Evolutionary conservation across 2,113 vertebrate species (phyloP).

Genomic region (Ranitomeya variabilis): DNA sequence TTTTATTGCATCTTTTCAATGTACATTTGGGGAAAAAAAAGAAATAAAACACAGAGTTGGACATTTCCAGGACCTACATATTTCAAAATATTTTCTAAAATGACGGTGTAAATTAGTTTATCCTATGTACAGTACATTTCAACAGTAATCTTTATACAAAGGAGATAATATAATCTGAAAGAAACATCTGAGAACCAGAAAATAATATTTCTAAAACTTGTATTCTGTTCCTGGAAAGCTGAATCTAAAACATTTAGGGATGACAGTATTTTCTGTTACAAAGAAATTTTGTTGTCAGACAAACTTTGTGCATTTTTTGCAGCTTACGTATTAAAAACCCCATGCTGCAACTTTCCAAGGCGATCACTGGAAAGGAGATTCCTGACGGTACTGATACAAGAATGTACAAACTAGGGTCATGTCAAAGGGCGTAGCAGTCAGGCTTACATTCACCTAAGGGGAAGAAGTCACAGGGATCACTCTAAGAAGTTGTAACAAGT

Average conservation of each 20-base stretch:
- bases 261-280: neutral
- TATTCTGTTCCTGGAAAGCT: constrained; percentile 1
- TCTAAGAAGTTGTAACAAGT: constrained; percentile 39
- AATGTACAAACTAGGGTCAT: neutral
- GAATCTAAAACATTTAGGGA: constrained; percentile 13
- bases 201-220: constrained; percentile 2
- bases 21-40: constrained; percentile 1
- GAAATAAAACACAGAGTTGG: neutral
- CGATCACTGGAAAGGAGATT: constrained; percentile 13
- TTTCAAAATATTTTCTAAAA: constrained; percentile 20
- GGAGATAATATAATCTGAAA: neutral
- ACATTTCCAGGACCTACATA: constrained; percentile 9
- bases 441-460: constrained; percentile 24
- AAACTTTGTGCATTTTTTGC: constrained; percentile 23
- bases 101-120: constrained; percentile 10
- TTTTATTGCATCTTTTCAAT: constrained; percentile 47
- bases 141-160: constrained; percentile 37
- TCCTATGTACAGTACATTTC: constrained; percentile 44
- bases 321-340: neutral
- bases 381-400: neutral
- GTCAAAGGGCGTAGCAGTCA: neutral
- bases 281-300: neutral
- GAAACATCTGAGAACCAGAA: constrained; percentile 4
- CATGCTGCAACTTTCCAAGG: constrained; percentile 16
- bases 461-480: constrained; percentile 24